A percentile compares a stretch with the other conserved stretches of the same genome.
phyloP scores from a whole-genome alignment of 2,797 vertebrate genomes.

The Channallabes apus region DNA sequence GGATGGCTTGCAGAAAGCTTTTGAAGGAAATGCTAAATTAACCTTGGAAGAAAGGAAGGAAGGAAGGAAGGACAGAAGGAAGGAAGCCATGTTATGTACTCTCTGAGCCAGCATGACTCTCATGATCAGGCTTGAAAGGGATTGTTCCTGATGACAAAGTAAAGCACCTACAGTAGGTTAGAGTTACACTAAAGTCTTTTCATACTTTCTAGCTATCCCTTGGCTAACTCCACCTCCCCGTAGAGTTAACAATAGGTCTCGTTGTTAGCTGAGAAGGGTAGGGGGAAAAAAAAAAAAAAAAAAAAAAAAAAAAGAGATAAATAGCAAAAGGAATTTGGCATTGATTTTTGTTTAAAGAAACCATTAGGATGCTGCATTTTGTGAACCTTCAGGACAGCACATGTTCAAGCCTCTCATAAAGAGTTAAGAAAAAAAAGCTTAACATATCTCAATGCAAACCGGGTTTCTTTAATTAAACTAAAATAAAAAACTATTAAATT shows the following conservation, averaged over 20 bases:
- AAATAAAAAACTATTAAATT: no score
- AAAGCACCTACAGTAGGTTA: not conserved
- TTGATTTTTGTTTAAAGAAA: not conserved
- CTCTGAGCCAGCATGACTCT: not conserved
- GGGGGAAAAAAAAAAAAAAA: no score
- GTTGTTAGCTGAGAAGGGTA: not conserved
- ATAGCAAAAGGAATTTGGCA: not conserved
- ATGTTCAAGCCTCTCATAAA: not conserved
- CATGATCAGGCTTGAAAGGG: not conserved
- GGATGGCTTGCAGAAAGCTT: not conserved
- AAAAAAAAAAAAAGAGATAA: no score
- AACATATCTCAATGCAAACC: not conserved
- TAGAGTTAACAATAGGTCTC: not conserved
- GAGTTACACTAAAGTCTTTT: not conserved
- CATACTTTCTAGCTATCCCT: not conserved
- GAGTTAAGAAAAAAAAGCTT: not conserved
- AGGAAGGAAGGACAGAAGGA: not conserved
- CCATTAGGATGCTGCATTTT: not conserved
- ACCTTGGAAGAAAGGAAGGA: not conserved
- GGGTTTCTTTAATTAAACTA: not conserved
- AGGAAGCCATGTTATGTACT: not conserved
- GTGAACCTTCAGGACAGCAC: not conserved
- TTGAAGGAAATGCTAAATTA: not conserved
- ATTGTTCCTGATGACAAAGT: not conserved
- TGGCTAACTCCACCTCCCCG: not conserved